Evolutionary conservation across 2,113 vertebrate species (phyloP).

Genomic region (Platycercus adscitus): DNA sequence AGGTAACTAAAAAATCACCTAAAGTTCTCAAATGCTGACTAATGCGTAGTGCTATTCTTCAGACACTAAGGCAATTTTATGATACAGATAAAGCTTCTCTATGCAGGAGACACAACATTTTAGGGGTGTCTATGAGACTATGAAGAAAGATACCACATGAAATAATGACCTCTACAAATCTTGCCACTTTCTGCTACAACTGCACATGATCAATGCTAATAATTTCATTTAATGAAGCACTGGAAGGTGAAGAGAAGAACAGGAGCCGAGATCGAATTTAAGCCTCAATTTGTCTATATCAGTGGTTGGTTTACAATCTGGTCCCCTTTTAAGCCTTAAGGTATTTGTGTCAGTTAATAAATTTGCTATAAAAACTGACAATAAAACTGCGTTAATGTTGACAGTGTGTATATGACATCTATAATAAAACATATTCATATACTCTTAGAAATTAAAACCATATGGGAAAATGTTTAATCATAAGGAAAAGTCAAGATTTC

Average conservation of each 20-base stretch:
- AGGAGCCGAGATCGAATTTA: neutral
- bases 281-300: conserved; percentile 37
- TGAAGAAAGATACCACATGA: neutral
- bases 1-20: neutral
- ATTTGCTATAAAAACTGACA: conserved; percentile 5
- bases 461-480: conserved; percentile 20
- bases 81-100: neutral
- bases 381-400: conserved; percentile 18
- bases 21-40: neutral
- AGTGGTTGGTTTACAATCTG: conserved; percentile 21
- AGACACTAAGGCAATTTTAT: neutral
- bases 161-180: conserved; percentile 33
- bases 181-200: neutral
- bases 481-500: neutral
- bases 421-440: conserved; percentile 18
- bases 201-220: conserved; percentile 37
- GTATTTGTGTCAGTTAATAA: conserved; percentile 51
- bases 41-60: neutral
- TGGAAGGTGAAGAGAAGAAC: neutral
- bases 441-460: conserved; percentile 25
- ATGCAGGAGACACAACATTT: neutral
- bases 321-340: conserved; percentile 6
- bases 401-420: conserved; percentile 16
- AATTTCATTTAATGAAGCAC: conserved; percentile 29
- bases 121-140: neutral